Percentiles rank a stretch among this genome's conserved stretches.
These are phyloP conservation scores for Anhinga anhinga DNA, from an alignment of 2,113 vertebrate genomes.

Conservation along the genomic window DNA sequence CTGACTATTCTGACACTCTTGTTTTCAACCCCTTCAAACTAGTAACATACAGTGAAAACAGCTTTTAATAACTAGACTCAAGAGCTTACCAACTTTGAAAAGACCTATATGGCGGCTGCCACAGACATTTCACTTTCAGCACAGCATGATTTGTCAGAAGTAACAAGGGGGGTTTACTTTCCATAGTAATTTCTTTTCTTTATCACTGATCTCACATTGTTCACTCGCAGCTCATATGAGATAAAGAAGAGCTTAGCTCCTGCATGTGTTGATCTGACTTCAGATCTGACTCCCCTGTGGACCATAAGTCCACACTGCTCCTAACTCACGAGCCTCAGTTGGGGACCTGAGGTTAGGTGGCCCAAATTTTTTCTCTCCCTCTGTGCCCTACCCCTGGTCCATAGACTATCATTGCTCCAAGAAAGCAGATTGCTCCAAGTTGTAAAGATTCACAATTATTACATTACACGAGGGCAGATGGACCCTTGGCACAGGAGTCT, in stretches of 20 bases:
- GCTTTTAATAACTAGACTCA: not conserved
- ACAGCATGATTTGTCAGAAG: not conserved
- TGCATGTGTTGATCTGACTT: not conserved
- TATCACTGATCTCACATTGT: not conserved
- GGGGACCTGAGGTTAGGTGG: not conserved
- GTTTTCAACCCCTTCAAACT: not conserved
- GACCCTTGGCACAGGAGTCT: not conserved
- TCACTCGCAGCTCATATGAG: not conserved
- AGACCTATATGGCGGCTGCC: not conserved
- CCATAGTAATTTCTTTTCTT: not conserved
- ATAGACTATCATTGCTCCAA: not conserved
- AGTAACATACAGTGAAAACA: not conserved
- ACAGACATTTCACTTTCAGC: not conserved
- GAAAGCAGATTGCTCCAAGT: not conserved
- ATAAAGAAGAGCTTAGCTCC: not conserved
- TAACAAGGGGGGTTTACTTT: not conserved
- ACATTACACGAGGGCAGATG: not conserved
- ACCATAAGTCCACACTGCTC: not conserved
- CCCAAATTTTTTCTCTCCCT: not conserved
- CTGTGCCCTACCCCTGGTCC: not conserved
- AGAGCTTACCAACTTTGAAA: not conserved
- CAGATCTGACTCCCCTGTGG: not conserved
- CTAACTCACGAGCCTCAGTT: not conserved
- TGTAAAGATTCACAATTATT: conserved; percentile 2
- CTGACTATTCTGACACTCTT: not conserved